Base-by-base conservation (phyloP, 2,797 vertebrate species). In the Oreochromis grahami region DNA sequence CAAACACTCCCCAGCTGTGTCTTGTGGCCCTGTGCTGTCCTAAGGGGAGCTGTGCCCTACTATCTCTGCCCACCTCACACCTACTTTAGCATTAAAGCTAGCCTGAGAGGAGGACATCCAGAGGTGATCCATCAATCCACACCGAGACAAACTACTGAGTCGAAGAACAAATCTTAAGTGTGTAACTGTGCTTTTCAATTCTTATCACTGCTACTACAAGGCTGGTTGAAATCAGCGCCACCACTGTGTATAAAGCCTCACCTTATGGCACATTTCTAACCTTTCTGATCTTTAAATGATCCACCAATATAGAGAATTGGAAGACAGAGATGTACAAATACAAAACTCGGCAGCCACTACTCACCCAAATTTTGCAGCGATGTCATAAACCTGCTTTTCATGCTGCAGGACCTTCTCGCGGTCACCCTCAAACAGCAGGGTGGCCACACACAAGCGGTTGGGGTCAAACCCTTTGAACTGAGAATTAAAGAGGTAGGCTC, bases 391-490 rank as follows among this genome's bases (percentile, higher is more conserved):
- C 94, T 99, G 98, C 89, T 99, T 99, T 96, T 99, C 98, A 17
- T 99, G 98, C 93, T 99, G 98, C 94, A 99, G 96, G 89, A 99
- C 99, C 92, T 97, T 98, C 94, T 99, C 98, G 50, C 98, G 97
- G 89, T 98, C 95, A 51, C 99, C 99, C 79, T 99, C 99, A 83
- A 99, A 99, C 86, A 99, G 96, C 85, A 99, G 97, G 2, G 99
- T 99, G 85, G 98, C 98, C 76, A 99, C 98, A 92, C 98, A 98
- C 90, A 99, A 81, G 78, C 94, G 82, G 93, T 98, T 96, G 60
- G 97, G 97, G 95, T 99, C 98, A 91, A 99, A 99, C 80, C 99
- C 99, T 98, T 99, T 99, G 94, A 99, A 99, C 99, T 99, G 94
- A 81, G 91, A 83, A 90, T 86, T 78, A 77, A 90, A 84, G 58